Evolutionary conservation across 2,797 vertebrate genomes (phyloP).

Genomic region (Sebastes itinus): DNA sequence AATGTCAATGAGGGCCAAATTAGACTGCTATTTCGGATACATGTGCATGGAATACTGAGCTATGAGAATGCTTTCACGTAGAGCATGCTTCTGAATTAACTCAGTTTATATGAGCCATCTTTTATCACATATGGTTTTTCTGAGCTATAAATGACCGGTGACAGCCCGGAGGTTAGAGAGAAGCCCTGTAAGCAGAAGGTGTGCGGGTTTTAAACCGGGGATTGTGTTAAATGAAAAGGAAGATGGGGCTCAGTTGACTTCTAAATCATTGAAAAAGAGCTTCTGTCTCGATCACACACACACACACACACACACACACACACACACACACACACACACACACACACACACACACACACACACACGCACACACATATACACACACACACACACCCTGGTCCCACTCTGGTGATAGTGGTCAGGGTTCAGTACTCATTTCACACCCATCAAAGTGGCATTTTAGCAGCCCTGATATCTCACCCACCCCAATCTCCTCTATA

Average conservation of each 20-base stretch:
- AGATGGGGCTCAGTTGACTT: slow-evolving; percentile 7
- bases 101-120: background rate
- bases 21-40: slow-evolving; percentile 1
- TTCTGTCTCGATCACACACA: background rate
- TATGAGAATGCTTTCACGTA: background rate
- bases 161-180: background rate
- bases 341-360: background rate
- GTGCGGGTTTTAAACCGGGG: background rate
- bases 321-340: background rate
- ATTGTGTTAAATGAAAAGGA: background rate
- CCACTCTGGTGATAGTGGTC: slow-evolving; percentile 54
- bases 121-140: background rate
- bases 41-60: background rate
- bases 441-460: slow-evolving; percentile 69
- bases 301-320: background rate
- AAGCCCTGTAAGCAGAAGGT: background rate
- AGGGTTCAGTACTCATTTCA: slow-evolving; percentile 67
- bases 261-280: slow-evolving; percentile 2
- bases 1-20: slow-evolving; percentile 36
- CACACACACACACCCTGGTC: background rate
- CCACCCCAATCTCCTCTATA: slow-evolving; percentile 1
- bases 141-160: background rate
- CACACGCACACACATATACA: background rate
- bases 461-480: slow-evolving; percentile 54
- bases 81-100: background rate